A percentile compares a stretch with the other conserved stretches of the same genome.
These are phyloP conservation scores for Ophiodon elongatus DNA, from an alignment of 2,113 vertebrate species.

Conservation along the genomic window DNA sequence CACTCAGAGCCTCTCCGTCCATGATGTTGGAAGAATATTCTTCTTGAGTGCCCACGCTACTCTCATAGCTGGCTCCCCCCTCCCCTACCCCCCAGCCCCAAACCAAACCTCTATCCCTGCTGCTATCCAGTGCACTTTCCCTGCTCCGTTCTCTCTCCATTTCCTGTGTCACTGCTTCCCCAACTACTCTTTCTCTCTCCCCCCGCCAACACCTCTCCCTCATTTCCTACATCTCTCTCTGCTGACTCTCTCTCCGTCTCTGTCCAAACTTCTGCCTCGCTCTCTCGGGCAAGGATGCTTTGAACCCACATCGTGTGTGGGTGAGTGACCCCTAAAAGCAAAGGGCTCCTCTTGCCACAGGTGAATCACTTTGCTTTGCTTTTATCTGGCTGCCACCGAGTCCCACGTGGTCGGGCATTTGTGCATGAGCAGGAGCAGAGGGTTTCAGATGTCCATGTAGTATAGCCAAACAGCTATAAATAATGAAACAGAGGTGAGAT, in stretches of 20 bases:
- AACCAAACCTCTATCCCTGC: neutral
- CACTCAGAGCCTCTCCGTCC: constrained; percentile 58
- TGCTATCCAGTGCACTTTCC: constrained; percentile 44
- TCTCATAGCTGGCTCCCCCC: constrained; percentile 34
- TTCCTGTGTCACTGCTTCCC: constrained; percentile 65
- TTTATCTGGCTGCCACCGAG: constrained; percentile 61
- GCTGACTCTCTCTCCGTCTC: constrained; percentile 9
- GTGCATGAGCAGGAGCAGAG: constrained; percentile 52
- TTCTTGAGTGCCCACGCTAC: constrained; percentile 61
- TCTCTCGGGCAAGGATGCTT: constrained; percentile 46
- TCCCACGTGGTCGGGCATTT: constrained; percentile 53
- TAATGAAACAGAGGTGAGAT: constrained; percentile 68
- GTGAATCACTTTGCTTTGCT: constrained; percentile 77
- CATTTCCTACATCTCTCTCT: constrained; percentile 24
- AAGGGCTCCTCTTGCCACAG: constrained; percentile 67
- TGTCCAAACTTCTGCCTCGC: constrained; percentile 14
- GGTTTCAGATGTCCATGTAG: constrained; percentile 62
- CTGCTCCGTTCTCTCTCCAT: constrained; percentile 61
- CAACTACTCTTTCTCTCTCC: constrained; percentile 33
- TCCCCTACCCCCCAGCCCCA: neutral
- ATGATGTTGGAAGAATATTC: constrained; percentile 68
- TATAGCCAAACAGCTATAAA: constrained; percentile 65
- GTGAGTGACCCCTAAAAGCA: constrained; percentile 72
- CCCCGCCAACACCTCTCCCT: constrained; percentile 37
- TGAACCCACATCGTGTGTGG: constrained; percentile 60